Percentiles rank a stretch among this genome's conserved stretches.
Conservation (phyloP, 2,797 vertebrate species). For the Phrynocephalus forsythii region DNA sequence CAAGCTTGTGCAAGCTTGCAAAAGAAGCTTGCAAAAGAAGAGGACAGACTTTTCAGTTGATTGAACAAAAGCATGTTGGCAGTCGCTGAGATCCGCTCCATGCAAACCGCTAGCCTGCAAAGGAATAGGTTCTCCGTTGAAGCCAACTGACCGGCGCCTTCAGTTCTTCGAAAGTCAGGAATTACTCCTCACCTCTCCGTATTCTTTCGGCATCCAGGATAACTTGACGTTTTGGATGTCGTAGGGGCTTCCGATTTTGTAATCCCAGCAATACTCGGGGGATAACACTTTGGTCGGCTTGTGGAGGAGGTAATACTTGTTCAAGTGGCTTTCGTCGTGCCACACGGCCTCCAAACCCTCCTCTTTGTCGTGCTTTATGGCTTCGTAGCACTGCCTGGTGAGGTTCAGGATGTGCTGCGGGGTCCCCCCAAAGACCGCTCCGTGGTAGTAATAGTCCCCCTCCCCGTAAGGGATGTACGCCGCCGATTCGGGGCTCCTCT, state of each 20-base stretch:
- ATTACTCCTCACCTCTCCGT: neutral
- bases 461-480: constrained; percentile 34
- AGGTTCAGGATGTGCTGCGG: constrained; percentile 30
- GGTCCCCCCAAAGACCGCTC: constrained; percentile 32
- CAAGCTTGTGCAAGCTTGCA: neutral
- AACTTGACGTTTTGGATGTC: constrained; percentile 50
- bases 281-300: constrained; percentile 65
- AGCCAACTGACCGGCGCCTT: too few species aligned
- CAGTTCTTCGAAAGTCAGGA: neutral
- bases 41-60: neutral
- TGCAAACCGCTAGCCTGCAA: neutral
- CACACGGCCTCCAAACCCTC: constrained; percentile 17
- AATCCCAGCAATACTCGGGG: constrained; percentile 69
- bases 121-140: neutral
- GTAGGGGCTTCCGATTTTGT: constrained; percentile 26
- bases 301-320: constrained; percentile 63
- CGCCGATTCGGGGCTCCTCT: neutral
- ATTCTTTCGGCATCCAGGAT: constrained; percentile 27
- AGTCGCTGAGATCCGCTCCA: neutral
- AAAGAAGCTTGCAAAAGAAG: neutral
- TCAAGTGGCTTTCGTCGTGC: constrained; percentile 66
- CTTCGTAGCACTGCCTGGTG: constrained; percentile 53
- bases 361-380: constrained; percentile 69
- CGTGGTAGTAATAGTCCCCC: constrained; percentile 58
- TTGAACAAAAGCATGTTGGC: neutral